Percentiles rank a stretch among this genome's conserved stretches.
Evolutionary conservation across 2,888 invertebrate genomes (phyloP).

Genomic region (Unio pictorum): DNA sequence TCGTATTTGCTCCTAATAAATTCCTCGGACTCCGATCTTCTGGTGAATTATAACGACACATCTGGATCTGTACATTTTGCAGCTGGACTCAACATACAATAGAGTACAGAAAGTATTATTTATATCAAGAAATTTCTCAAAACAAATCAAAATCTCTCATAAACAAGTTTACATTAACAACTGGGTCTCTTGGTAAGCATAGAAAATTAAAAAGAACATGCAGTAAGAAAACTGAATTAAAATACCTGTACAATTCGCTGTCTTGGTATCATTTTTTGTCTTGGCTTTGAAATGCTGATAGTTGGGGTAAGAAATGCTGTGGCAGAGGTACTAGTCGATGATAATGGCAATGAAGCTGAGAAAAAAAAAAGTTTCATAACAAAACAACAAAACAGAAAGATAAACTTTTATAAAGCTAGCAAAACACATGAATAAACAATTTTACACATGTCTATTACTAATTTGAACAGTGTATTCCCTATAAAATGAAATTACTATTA

Average conservation of each 20-base stretch:
- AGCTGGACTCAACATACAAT: too few species aligned
- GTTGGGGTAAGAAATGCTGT: slow-evolving; percentile 59
- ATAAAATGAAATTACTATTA: too few species aligned
- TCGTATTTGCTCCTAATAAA: too few species aligned
- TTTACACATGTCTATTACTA: not conserved
- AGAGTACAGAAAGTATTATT: too few species aligned
- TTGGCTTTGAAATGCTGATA: slow-evolving; percentile 52
- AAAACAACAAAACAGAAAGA: not conserved
- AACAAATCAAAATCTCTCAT: too few species aligned
- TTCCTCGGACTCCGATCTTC: too few species aligned
- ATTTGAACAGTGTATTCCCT: not conserved
- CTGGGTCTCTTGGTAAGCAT: too few species aligned
- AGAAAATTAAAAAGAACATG: not conserved
- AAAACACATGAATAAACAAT: not conserved
- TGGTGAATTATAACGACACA: too few species aligned
- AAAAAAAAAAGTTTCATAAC: not conserved
- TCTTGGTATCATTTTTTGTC: slow-evolving; percentile 57
- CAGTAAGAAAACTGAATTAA: not conserved
- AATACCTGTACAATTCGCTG: slow-evolving; percentile 57
- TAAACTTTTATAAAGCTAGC: not conserved
- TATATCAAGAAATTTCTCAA: too few species aligned
- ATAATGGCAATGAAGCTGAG: slow-evolving; percentile 24
- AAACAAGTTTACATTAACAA: too few species aligned
- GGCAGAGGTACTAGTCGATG: slow-evolving; percentile 53
- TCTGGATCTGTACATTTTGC: too few species aligned